Percentiles rank a stretch among this genome's conserved stretches.
phyloP scores from a whole-genome alignment of 2,888 invertebrate genomes.

The Onthophagus sagittarius region DNA sequence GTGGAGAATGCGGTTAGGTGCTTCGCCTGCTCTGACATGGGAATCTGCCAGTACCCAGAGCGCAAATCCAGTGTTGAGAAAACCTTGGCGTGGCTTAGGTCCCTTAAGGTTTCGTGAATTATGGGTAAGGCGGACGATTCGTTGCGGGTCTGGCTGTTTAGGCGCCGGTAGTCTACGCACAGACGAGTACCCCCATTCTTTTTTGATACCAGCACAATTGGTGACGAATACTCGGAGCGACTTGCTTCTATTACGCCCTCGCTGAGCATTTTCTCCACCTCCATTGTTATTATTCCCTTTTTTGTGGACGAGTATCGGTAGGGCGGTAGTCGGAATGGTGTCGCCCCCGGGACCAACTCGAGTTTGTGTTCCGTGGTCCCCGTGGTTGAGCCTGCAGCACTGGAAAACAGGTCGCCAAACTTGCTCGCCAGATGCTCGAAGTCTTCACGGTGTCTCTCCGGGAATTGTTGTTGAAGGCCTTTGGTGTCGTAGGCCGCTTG shows the following conservation, averaged over 20 bases:
- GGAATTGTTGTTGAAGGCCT: not conserved
- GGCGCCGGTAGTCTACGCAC: constrained; percentile 29
- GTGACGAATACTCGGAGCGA: constrained; percentile 25
- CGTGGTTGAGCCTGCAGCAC: not conserved
- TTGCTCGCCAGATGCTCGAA: not conserved
- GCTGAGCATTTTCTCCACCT: constrained; percentile 28
- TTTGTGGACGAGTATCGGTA: constrained; percentile 28
- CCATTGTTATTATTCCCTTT: constrained; percentile 23
- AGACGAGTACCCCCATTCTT: constrained; percentile 29
- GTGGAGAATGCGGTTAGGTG: constrained; percentile 34
- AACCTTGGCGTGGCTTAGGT: constrained; percentile 31
- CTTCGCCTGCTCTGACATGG: constrained; percentile 27
- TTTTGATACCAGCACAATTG: constrained; percentile 28
- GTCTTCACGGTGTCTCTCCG: not conserved
- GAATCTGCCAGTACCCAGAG: constrained; percentile 38
- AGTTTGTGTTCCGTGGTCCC: too few relatives aligned
- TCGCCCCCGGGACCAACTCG: too few relatives aligned
- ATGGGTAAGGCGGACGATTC: constrained; percentile 28
- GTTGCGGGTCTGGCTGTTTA: constrained; percentile 23
- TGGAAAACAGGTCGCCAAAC: not conserved
- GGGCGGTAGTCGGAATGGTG: constrained; percentile 26
- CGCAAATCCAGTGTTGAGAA: constrained; percentile 36
- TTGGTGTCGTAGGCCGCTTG: constrained; percentile 17
- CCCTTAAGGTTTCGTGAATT: constrained; percentile 30
- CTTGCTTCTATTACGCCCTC: constrained; percentile 29